Percentiles rank a stretch among this genome's conserved stretches.
Evolutionary conservation across 2,113 vertebrate genomes (phyloP).

Genomic region (Tenebrosternarchus preto): DNA sequence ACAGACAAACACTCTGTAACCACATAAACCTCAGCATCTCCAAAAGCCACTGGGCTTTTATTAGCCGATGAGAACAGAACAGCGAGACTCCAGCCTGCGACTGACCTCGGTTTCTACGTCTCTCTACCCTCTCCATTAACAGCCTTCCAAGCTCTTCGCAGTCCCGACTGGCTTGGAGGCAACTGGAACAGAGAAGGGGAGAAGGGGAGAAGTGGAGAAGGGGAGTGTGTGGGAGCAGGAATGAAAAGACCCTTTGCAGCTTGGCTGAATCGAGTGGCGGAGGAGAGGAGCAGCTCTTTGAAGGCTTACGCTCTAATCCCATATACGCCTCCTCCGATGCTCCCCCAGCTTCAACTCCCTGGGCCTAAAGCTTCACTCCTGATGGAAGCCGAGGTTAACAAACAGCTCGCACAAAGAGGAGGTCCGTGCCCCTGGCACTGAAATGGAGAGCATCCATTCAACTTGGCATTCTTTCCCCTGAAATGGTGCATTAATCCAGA

Average conservation of each 20-base stretch:
- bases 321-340: constrained; percentile 60
- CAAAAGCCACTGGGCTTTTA: background rate
- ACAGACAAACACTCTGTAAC: background rate
- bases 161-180: background rate
- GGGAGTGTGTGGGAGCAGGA: too few relatives aligned
- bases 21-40: background rate
- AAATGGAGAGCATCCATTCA: constrained; percentile 42
- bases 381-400: constrained; percentile 62
- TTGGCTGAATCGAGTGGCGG: constrained; percentile 56
- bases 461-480: constrained; percentile 12
- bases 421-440: constrained; percentile 6
- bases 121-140: background rate
- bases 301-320: constrained; percentile 72
- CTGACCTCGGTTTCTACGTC: background rate
- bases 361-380: constrained; percentile 63
- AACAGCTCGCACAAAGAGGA: constrained; percentile 44
- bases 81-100: background rate
- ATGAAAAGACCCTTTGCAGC: constrained; percentile 15
- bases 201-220: background rate
- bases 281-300: constrained; percentile 65
- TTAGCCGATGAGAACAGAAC: background rate
- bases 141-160: background rate
- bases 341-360: constrained; percentile 64
- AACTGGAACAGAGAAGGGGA: constrained; percentile 14
- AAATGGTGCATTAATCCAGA: constrained; percentile 45